Evolutionary conservation across 2,888 invertebrate genomes (phyloP), one percentile per base, ranked within the genome.

Genomic region (Linhomoeus sp.): DNA sequence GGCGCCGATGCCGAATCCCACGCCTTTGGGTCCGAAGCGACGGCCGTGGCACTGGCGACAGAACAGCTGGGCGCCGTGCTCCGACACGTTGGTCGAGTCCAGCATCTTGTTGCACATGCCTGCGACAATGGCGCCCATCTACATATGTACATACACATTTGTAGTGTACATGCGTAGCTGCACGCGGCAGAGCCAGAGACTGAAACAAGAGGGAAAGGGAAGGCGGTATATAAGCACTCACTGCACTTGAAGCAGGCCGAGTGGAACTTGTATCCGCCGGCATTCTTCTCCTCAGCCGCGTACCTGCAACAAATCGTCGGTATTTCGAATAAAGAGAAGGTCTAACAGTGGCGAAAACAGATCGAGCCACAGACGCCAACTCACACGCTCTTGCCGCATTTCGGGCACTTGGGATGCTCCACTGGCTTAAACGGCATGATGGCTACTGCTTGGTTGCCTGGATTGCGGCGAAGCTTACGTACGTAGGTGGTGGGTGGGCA

Each of bases 331-430:
- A n/a, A n/a, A n/a, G n/a, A n/a, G n/a, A n/a, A n/a, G n/a, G n/a
- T n/a, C n/a, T n/a, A n/a, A n/a, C n/a, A n/a, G n/a, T n/a, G n/a
- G n/a, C n/a, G n/a, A n/a, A n/a, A n/a, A n/a, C n/a, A n/a, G n/a
- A n/a, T n/a, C n/a, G n/a, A n/a, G n/a, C n/a, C n/a, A n/a, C n/a
- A n/a, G n/a, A n/a, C n/a, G n/a, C n/a, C n/a, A n/a, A n/a, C n/a
- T n/a, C n/a, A 97, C 58, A 97, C 94, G 63, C 90, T 86, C 75
- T 92, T 92, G 72, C 81, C 79, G 78, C 97, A 97, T 72, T 88
- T 87, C 59, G 94, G 92, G 78, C 97, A 97, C 75, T 90, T 90
- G 60, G 90, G 81, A 75, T 84, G 81, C 70, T 90, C 88, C 68
- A 79, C 80, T 68, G 92, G 84, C 76, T 86, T 87, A 57, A 92